phyloP scores from a whole-genome alignment of 2,888 invertebrate species.

The Leptinotarsa rubiginosa region DNA sequence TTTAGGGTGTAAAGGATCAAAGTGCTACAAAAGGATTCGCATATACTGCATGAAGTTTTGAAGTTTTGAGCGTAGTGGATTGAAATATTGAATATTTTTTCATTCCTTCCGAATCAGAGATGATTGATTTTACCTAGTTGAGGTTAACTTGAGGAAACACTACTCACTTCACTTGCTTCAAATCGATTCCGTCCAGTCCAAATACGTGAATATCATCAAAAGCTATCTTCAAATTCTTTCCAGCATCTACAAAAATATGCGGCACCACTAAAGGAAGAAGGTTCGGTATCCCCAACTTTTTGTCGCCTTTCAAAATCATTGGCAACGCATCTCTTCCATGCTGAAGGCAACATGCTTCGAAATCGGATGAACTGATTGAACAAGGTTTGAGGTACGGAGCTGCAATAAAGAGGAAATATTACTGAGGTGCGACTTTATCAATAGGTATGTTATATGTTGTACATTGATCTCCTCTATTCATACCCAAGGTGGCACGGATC shows the following conservation, averaged over 20 bases:
- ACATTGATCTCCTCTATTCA: not conserved
- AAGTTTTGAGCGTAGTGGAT: no score
- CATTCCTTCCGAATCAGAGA: no score
- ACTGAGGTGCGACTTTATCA: not conserved
- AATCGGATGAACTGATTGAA: slow-evolving; percentile 49
- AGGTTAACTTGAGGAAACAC: not conserved
- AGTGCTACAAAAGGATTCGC: no score
- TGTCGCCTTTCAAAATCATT: slow-evolving; percentile 56
- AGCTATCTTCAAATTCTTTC: slow-evolving; percentile 49
- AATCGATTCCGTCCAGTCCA: slow-evolving; percentile 50
- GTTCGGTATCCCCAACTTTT: slow-evolving; percentile 54
- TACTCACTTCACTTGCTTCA: slow-evolving; percentile 53
- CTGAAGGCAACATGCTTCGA: slow-evolving; percentile 54
- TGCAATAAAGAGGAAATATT: slow-evolving; percentile 41
- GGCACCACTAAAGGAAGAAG: slow-evolving; percentile 55
- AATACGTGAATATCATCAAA: slow-evolving; percentile 47
- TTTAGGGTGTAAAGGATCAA: no score
- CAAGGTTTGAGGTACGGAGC: slow-evolving; percentile 57
- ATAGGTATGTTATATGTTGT: not conserved
- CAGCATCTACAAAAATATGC: slow-evolving; percentile 49
- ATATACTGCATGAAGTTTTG: no score
- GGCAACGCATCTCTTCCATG: slow-evolving; percentile 52
- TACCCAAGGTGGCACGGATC: no score
- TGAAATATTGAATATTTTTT: no score
- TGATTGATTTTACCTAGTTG: no score